These are phyloP conservation scores for Takifugu rubripes DNA, from an alignment of 2,797 vertebrate genomes.

Conservation along the genomic window DNA sequence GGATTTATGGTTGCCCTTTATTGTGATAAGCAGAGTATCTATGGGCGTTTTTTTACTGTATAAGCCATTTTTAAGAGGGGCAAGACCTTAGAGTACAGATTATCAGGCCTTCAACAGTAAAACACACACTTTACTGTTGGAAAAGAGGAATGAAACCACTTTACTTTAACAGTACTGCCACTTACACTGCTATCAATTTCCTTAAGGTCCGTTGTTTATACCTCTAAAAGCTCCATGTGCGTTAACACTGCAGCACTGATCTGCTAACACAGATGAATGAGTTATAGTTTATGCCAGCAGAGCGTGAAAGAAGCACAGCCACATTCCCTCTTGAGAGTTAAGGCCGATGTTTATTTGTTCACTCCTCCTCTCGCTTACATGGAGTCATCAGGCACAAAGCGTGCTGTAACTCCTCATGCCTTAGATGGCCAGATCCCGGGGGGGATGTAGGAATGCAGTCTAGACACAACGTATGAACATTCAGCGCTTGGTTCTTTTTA, in stretches of 20 bases:
- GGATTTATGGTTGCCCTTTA: constrained; percentile 16
- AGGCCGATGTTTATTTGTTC: constrained; percentile 72
- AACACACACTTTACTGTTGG: constrained; percentile 4
- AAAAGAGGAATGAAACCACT: constrained; percentile 5
- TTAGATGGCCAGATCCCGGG: constrained; percentile 73
- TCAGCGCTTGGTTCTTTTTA: constrained; percentile 26
- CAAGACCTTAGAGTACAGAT: constrained; percentile 10
- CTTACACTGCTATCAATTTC: constrained; percentile 2
- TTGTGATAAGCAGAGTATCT: neutral
- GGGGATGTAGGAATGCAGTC: constrained; percentile 70
- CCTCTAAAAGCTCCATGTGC: neutral
- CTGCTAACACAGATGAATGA: constrained; percentile 27
- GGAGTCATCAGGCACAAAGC: constrained; percentile 61
- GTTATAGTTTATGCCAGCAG: constrained; percentile 45
- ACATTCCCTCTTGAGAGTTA: constrained; percentile 56
- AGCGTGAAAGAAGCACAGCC: constrained; percentile 46
- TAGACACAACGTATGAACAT: constrained; percentile 67
- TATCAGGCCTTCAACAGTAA: constrained; percentile 6
- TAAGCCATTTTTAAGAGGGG: constrained; percentile 24
- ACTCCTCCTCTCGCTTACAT: constrained; percentile 52
- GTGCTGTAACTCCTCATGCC: constrained; percentile 64
- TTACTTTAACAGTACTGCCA: constrained; percentile 8
- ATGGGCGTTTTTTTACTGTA: constrained; percentile 7
- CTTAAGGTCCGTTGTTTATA: constrained; percentile 7
- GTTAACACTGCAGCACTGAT: constrained; percentile 28